Percentiles rank a stretch among this genome's conserved stretches.
phyloP scores from a whole-genome alignment of 2,797 vertebrate species.

The Premnoplex brunnescens region DNA sequence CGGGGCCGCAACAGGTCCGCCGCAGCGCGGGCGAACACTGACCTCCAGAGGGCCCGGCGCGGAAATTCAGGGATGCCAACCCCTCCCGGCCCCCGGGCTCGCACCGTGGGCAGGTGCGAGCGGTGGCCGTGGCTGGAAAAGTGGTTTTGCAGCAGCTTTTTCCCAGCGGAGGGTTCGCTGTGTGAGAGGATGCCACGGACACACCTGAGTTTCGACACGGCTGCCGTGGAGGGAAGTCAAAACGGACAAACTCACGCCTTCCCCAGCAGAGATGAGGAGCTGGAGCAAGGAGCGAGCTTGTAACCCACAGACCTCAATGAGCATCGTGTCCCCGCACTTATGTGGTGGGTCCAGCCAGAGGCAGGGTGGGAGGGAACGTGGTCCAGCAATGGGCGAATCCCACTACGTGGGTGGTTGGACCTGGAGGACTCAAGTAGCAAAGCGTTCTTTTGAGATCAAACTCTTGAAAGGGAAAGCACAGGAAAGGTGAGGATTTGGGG shows the following conservation, averaged over 20 bases:
- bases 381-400: not conserved
- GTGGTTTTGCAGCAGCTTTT: accelerated
- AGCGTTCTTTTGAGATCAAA: not conserved
- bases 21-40: conserved; percentile 60
- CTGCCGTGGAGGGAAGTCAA: not conserved
- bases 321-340: not conserved
- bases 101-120: not conserved
- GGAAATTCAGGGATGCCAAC: conserved; percentile 21
- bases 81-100: not conserved
- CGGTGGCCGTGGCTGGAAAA: accelerated
- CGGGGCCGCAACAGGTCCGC: conserved; percentile 64
- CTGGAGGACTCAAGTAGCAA: not conserved
- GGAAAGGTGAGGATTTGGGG: not conserved
- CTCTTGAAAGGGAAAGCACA: not conserved
- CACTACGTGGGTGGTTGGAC: not conserved
- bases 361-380: not conserved
- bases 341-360: not conserved
- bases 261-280: not conserved
- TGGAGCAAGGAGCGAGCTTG: not conserved
- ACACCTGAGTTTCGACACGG: not conserved
- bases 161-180: not conserved
- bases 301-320: accelerated
- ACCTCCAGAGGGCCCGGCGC: conserved; percentile 72
- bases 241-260: not conserved
- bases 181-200: not conserved